phyloP scores from a whole-genome alignment of 2,113 vertebrate species.

The Amphiprion ocellaris region DNA sequence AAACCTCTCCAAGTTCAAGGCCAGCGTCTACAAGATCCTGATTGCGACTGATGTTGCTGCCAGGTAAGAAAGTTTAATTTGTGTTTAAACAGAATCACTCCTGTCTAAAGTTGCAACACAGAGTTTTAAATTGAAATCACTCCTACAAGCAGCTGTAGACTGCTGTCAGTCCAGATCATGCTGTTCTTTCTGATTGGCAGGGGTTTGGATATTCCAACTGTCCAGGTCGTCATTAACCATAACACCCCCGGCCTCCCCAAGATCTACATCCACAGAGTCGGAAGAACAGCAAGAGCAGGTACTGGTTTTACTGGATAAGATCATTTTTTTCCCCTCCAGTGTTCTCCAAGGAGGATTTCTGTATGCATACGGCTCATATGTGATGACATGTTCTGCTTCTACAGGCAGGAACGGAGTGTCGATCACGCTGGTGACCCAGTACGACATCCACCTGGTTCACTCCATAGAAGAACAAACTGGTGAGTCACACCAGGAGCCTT shows the following conservation, averaged over 20 bases:
- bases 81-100: not conserved
- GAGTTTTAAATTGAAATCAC: no score
- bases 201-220: conserved; percentile 94
- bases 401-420: conserved; percentile 91
- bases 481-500: conserved; percentile 79
- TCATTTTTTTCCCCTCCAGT: no score
- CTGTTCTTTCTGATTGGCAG: conserved; percentile 69
- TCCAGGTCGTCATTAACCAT: conserved; percentile 96
- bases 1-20: conserved; percentile 95
- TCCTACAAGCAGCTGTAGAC: not conserved
- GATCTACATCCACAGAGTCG: conserved; percentile 95
- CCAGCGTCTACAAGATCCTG: conserved; percentile 94
- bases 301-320: not conserved
- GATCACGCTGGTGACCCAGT: conserved; percentile 95
- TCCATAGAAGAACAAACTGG: conserved; percentile 92
- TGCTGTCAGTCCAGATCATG: not conserved
- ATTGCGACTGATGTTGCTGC: conserved; percentile 95
- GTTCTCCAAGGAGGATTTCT: not conserved
- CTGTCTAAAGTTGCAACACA: not conserved
- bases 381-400: not conserved
- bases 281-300: conserved; percentile 95
- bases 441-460: conserved; percentile 95
- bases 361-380: not conserved
- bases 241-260: conserved; percentile 96
- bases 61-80: conserved; percentile 81